These are phyloP conservation scores for Papilio xuthus DNA, from an alignment of 1,140 invertebrate genomes.

Conservation along the genomic window DNA sequence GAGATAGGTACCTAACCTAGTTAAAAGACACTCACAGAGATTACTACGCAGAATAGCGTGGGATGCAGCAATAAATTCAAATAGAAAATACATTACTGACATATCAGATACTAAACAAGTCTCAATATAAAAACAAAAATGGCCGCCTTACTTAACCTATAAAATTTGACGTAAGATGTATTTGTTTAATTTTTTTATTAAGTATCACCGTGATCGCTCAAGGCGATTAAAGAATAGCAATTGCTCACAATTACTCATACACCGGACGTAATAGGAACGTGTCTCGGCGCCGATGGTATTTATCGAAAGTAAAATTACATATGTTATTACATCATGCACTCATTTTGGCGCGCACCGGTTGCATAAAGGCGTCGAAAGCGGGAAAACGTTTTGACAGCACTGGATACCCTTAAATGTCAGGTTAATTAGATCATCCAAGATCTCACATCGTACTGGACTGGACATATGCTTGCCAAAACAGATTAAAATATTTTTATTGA, in stretches of 20 bases:
- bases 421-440: constrained; percentile 6
- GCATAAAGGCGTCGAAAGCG: constrained; percentile 31
- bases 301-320: constrained; percentile 40
- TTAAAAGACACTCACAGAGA: not conserved
- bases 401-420: constrained; percentile 27
- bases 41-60: not conserved
- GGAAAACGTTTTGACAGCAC: constrained; percentile 29
- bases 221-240: constrained; percentile 29
- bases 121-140: constrained; percentile 9
- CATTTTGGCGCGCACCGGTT: constrained; percentile 35
- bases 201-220: constrained; percentile 12
- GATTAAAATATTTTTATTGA: too few species aligned
- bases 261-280: constrained; percentile 36
- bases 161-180: not conserved
- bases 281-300: constrained; percentile 35
- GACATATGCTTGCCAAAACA: too few species aligned
- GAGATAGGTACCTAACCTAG: too few species aligned
- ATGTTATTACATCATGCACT: constrained; percentile 36
- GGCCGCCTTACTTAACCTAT: constrained; percentile 12
- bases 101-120: not conserved
- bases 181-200: not conserved
- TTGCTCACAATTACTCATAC: constrained; percentile 29
- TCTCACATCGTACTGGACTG: not conserved
- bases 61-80: not conserved
- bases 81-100: not conserved